Evolutionary conservation across 2,113 vertebrate genomes (phyloP).

Genomic region (western clawed frog (Xenopus tropicalis)): DNA sequence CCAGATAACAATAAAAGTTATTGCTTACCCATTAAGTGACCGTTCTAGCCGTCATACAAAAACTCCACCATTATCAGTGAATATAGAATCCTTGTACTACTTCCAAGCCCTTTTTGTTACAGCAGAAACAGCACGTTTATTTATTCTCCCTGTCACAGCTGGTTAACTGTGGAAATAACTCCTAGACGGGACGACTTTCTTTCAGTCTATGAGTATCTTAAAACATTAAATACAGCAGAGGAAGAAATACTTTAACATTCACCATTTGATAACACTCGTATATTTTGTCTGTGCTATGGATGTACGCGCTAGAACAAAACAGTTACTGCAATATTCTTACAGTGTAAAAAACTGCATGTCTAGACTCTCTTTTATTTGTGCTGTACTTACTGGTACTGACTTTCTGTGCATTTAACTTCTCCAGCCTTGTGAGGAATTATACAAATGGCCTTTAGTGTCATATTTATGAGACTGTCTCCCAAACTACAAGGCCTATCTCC

Average conservation of each 20-base stretch:
- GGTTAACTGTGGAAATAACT: conserved; percentile 35
- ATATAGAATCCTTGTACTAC: conserved; percentile 3
- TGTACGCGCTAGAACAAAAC: conserved; percentile 11
- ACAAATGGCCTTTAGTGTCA: background rate
- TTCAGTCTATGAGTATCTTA: conserved; percentile 11
- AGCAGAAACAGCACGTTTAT: conserved; percentile 8
- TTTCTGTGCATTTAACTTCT: background rate
- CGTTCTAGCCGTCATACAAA: conserved; percentile 1
- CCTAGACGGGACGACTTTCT: conserved; percentile 12
- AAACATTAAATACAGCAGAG: conserved; percentile 31
- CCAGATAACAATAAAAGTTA: background rate
- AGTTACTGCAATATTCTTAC: conserved; percentile 10
- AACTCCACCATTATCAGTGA: background rate
- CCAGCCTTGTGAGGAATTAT: background rate
- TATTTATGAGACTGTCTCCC: conserved; percentile 8
- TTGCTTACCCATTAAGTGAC: background rate
- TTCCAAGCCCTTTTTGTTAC: background rate
- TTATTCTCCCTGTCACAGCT: conserved; percentile 31
- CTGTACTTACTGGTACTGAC: background rate
- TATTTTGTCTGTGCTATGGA: conserved; percentile 15
- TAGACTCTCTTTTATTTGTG: background rate
- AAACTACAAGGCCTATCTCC: background rate
- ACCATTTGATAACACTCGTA: conserved; percentile 13
- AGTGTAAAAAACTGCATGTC: background rate
- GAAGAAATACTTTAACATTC: conserved; percentile 23